These are phyloP conservation scores for Anas platyrhynchos DNA, from an alignment of 2,113 vertebrate genomes.

Conservation along the genomic window DNA sequence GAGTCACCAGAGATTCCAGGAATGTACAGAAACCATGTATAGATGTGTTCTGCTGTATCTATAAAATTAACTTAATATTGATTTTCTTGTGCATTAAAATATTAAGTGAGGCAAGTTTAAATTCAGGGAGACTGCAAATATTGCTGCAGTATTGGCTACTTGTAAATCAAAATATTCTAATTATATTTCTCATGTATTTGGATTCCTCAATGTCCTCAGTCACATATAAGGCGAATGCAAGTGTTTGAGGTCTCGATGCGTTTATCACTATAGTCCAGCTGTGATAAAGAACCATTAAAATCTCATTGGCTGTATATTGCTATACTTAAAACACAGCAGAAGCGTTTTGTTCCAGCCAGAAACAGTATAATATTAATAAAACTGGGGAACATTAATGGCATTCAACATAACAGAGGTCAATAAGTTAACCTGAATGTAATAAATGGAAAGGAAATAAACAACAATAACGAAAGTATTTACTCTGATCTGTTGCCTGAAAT, in stretches of 20 bases:
- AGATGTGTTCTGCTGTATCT: conserved; percentile 12
- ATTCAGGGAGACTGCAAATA: conserved; percentile 45
- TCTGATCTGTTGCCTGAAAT: neutral
- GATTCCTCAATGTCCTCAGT: neutral
- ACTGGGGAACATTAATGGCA: neutral
- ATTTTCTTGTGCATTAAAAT: conserved; percentile 69
- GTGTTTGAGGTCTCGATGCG: conserved; percentile 13
- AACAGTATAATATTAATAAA: neutral
- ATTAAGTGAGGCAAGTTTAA: conserved; percentile 49
- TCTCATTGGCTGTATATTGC: conserved; percentile 29
- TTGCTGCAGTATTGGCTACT: conserved; percentile 16
- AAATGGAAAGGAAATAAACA: neutral
- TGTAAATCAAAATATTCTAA: conserved; percentile 64
- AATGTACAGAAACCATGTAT: conserved; percentile 54
- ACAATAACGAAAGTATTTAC: neutral
- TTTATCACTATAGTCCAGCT: conserved; percentile 42
- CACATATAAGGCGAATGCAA: conserved; percentile 13
- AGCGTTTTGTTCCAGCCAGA: conserved; percentile 35
- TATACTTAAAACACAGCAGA: conserved; percentile 50
- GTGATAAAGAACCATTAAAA: conserved; percentile 64
- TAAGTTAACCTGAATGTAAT: neutral
- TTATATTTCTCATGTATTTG: conserved; percentile 46
- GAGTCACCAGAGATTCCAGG: conserved; percentile 12
- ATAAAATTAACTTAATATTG: conserved; percentile 49
- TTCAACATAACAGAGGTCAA: neutral